Evolutionary conservation across 2,113 vertebrate species (phyloP).

Genomic region (Cyanoramphus novaezelandiae): DNA sequence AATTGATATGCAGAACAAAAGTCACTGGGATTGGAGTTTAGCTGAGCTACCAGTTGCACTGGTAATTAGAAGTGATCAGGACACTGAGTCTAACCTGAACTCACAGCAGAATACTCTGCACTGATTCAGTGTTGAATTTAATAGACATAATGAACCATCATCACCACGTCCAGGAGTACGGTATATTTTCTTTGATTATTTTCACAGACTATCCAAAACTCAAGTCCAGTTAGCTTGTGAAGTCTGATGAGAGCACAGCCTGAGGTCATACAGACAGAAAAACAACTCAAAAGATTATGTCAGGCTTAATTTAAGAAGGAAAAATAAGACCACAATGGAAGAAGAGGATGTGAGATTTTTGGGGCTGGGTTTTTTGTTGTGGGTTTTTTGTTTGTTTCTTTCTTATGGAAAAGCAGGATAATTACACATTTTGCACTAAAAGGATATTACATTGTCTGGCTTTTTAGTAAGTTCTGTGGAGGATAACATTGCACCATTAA

Average conservation of each 20-base stretch:
- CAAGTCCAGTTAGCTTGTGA: slow-evolving; percentile 33
- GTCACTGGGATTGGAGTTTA: background rate
- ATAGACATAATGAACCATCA: slow-evolving; percentile 53
- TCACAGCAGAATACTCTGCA: slow-evolving; percentile 1
- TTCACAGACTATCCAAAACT: slow-evolving; percentile 33
- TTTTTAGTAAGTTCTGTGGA: background rate
- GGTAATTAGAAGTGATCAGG: slow-evolving; percentile 28
- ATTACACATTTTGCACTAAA: background rate
- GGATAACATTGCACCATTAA: background rate
- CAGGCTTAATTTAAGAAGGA: slow-evolving; percentile 25
- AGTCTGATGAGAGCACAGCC: slow-evolving; percentile 55
- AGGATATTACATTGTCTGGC: background rate
- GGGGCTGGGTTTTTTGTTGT: background rate
- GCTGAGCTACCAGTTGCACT: slow-evolving; percentile 4
- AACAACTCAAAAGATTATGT: slow-evolving; percentile 32
- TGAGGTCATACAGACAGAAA: slow-evolving; percentile 20
- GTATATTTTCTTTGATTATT: slow-evolving; percentile 56
- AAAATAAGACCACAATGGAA: slow-evolving; percentile 13
- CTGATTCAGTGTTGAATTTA: slow-evolving; percentile 10
- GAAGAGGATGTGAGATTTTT: background rate
- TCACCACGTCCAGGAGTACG: slow-evolving; percentile 13
- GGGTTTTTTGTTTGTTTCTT: background rate
- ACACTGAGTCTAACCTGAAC: background rate
- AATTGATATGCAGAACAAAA: background rate
- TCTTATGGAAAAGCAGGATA: background rate